A percentile compares a stretch with the other conserved stretches of the same genome.
Conservation (phyloP, 2,888 invertebrate species). For the Emmelina monodactyla region DNA sequence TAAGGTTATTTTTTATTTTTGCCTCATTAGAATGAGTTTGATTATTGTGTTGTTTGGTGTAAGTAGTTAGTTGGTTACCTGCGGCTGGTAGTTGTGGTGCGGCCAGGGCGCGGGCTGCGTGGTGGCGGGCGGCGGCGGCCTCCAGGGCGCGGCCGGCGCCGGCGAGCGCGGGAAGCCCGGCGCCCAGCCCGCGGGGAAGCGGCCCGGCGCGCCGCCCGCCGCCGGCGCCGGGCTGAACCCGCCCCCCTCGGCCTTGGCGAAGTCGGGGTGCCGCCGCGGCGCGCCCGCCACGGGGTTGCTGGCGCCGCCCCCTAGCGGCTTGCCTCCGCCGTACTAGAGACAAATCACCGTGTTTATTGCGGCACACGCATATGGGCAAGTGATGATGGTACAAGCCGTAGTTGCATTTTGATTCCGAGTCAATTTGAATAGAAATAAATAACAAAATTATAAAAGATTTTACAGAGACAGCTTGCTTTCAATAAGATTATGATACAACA, state of each 20-base stretch:
- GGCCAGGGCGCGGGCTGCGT: conserved; percentile 29
- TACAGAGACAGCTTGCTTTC: too few species aligned
- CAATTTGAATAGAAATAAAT: too few species aligned
- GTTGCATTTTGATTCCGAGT: too few species aligned
- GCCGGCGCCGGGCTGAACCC: conserved; percentile 13
- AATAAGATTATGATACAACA: too few species aligned
- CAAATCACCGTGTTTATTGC: conserved; percentile 2
- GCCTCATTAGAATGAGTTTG: too few species aligned
- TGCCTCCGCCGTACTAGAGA: conserved; percentile 45
- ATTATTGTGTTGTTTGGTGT: too few species aligned
- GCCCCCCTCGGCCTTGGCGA: conserved; percentile 68
- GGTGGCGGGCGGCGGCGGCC: conserved; percentile 27
- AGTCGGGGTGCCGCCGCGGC: conserved; percentile 82
- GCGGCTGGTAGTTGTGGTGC: conserved; percentile 43
- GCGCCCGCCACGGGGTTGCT: conserved; percentile 63
- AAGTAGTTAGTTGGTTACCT: too few species aligned
- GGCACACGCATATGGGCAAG: too few species aligned
- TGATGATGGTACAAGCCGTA: too few species aligned
- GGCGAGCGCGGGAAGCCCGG: conserved; percentile 33
- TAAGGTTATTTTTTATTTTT: too few species aligned
- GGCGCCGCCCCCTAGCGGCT: conserved; percentile 34
- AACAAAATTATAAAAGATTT: too few species aligned
- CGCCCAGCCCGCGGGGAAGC: conserved; percentile 27
- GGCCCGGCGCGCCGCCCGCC: conserved; percentile 19
- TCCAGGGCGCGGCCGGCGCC: conserved; percentile 18